Base-by-base conservation (phyloP, 2,888 invertebrate species). In the Bruchidius siliquastri region DNA sequence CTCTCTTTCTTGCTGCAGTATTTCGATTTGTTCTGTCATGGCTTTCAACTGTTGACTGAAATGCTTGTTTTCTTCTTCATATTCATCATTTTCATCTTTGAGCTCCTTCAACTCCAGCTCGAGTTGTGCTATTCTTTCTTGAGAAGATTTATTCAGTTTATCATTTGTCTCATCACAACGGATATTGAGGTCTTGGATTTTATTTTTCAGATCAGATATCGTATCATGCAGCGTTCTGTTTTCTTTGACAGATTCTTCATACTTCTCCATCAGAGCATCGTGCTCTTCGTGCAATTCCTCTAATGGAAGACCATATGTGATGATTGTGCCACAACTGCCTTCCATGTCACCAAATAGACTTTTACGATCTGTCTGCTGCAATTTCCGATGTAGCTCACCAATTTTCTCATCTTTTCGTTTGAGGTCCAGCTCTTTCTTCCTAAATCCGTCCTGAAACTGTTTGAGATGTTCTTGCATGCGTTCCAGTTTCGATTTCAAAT, bases 61-160 rank as follows among this genome's bases (percentile, higher is more conserved):
- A 22, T 72, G 69, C 69, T 74, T 74, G 49, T 77, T 78, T 71
- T 77, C 77, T 72, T 77, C 78, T 69, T 78, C 78, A 21, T 76
- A 76, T 71, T 78, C 76, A 1, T 66, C 21, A 32, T 74, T 72
- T 69, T 78, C 78, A 21, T 68, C 22, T 22, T 21, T 68, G 10
- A 21, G 21, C 20, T 68, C 68, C 20, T 68, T 21, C 21, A 68
- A 21, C 68, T 21, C 22, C 8, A 32, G 22, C 69, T 78, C 72
- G 2, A 76, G 68, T 13, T 30, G 22, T 13, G 66, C n/a, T 8
- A 77, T 22, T 70, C 73, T 77, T 22, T 30, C 21, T 8, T 73
- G 26, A 6, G 76, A 49, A 18, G 6, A 1, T 8, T 49, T 3
- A 1, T 49, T 49, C 49, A 49, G 1, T 13, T 49, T 49, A 13